These are phyloP conservation scores for Limnephilus auricula DNA, from an alignment of 2,888 invertebrate genomes.

Conservation along the genomic window DNA sequence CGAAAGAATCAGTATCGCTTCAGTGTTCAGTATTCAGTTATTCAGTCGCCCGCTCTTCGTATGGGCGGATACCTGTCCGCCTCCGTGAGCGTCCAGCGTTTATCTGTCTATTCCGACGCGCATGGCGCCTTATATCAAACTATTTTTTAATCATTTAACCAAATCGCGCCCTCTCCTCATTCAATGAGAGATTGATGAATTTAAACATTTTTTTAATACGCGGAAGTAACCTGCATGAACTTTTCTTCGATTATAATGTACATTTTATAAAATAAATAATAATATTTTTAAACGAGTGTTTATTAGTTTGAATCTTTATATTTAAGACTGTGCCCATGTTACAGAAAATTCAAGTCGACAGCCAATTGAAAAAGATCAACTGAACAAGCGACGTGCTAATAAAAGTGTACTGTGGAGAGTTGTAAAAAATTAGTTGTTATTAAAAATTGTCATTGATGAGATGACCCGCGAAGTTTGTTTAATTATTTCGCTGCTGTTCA, in stretches of 20 bases:
- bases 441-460: background rate
- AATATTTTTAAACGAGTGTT: background rate
- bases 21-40: background rate
- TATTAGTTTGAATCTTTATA: background rate
- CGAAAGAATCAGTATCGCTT: constrained; percentile 5
- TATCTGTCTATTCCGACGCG: constrained; percentile 24
- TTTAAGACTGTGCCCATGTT: background rate
- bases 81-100: constrained; percentile 45
- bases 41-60: constrained; percentile 49
- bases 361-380: background rate
- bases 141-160: background rate
- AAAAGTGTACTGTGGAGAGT: background rate
- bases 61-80: constrained; percentile 54
- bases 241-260: background rate
- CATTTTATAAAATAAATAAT: background rate
- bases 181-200: background rate
- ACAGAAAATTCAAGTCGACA: background rate
- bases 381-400: background rate
- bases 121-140: constrained; percentile 13
- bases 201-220: background rate
- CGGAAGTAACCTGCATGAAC: background rate
- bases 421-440: background rate
- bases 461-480: background rate
- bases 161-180: background rate
- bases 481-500: background rate